Evolutionary conservation across 1,140 invertebrate genomes (phyloP), one percentile per base, ranked within the genome.

Genomic region (Gryon sp.): DNA sequence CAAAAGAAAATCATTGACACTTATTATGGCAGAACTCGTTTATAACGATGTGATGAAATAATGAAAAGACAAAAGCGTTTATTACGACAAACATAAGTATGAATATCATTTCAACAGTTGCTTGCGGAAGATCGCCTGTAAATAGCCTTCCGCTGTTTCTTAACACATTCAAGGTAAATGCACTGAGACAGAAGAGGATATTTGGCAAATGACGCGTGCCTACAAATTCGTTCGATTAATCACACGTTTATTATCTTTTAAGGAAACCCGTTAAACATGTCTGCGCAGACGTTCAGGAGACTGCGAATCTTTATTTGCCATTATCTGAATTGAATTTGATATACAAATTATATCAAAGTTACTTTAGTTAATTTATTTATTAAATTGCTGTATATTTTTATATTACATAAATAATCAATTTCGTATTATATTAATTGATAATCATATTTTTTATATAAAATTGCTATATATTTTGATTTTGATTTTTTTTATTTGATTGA

Each of bases 201-300:
- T 80, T 82, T 80, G 65, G 68, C 72, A 82, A 48, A 74, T 69
- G 48, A 60, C 52, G 60, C 69, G 78, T 76, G 50, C 52, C 26
- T 28, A 24, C 55, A 66, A 62, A 68, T 78, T 78, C 57, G 66
- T 69, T 69, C 78, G 76, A 78, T 69, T 65, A 78, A 73, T 69
- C 68, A 76, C 70, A 53, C 63, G 36, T 59, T n/a, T n/a, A 18
- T 68, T 62, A 34, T 52, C 19, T 28, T 16, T 19, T 26, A 15
- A 18, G 30, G 18, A 53, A 52, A 43, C 43, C 32, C 22, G 15
- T 46, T 57, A 65, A 28, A 36, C 28, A 26, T 59, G 38, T 63
- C 40, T 48, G 12, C 18, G 24, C 28, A 11, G 24, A 48, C n/a
- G 38, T 62, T 53, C 40, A 53, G 40, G n/a, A 50, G 30, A 34